phyloP scores from a whole-genome alignment of 2,888 invertebrate genomes.

The Tridacna crocea region DNA sequence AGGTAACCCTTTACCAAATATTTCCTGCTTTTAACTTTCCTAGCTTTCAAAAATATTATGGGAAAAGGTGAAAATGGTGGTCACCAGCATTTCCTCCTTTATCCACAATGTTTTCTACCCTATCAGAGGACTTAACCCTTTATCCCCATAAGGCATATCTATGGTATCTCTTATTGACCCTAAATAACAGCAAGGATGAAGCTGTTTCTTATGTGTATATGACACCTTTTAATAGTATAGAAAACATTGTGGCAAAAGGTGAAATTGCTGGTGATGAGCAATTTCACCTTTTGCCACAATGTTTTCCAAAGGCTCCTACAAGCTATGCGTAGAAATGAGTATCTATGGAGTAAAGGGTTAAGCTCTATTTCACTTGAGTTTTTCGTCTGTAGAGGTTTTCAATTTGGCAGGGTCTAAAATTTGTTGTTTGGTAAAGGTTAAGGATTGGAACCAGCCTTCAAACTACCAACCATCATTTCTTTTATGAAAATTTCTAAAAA shows the following conservation, averaged over 20 bases:
- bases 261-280: neutral
- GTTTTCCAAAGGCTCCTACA: neutral
- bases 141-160: no score
- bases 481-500: slow-evolving; percentile 39
- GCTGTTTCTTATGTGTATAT: no score
- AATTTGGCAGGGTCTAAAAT: neutral
- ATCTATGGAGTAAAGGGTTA: no score
- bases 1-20: no score
- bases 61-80: neutral
- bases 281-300: neutral
- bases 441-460: neutral
- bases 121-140: no score
- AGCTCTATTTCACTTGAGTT: no score
- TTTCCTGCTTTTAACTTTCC: no score
- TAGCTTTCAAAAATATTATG: no score
- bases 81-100: neutral
- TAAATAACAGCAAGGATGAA: no score
- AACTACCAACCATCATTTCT: slow-evolving; percentile 34
- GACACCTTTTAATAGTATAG: no score
- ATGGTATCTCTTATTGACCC: no score
- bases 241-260: neutral
- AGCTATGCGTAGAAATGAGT: no score
- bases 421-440: neutral
- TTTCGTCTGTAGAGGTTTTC: neutral
- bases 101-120: neutral